Evolutionary conservation across 1,140 invertebrate genomes (phyloP).

Genomic region (Helicoverpa zea): DNA sequence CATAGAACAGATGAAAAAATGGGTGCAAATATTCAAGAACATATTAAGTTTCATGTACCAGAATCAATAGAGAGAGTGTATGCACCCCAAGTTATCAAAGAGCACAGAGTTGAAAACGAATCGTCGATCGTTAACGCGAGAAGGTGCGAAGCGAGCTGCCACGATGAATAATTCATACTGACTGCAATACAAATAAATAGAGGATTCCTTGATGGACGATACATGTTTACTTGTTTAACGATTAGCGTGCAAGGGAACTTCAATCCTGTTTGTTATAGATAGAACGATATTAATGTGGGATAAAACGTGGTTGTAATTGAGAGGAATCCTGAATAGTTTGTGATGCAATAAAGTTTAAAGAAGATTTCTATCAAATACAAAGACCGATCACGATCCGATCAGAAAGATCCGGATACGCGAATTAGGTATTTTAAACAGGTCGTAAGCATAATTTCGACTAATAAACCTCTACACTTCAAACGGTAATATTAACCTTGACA

Average conservation of each 20-base stretch:
- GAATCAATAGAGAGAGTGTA: neutral
- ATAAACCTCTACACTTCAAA: neutral
- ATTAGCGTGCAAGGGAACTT: neutral
- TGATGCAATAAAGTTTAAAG: neutral
- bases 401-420: no score
- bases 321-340: neutral
- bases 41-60: neutral
- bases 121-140: slow-evolving; percentile 8
- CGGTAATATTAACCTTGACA: neutral
- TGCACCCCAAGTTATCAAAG: slow-evolving; percentile 20
- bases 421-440: no score
- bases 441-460: neutral
- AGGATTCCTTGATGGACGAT: neutral
- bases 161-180: slow-evolving; percentile 23
- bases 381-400: no score
- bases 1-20: neutral
- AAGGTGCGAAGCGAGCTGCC: slow-evolving; percentile 3
- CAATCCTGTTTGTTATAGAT: slow-evolving; percentile 3
- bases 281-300: neutral
- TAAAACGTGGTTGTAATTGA: neutral
- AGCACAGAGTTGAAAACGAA: neutral
- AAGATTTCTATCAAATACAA: no score
- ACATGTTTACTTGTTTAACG: neutral
- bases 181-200: slow-evolving; percentile 18
- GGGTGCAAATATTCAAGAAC: neutral